Base-by-base conservation (phyloP, 2,113 vertebrate species). In the Phoenicopterus ruber region DNA sequence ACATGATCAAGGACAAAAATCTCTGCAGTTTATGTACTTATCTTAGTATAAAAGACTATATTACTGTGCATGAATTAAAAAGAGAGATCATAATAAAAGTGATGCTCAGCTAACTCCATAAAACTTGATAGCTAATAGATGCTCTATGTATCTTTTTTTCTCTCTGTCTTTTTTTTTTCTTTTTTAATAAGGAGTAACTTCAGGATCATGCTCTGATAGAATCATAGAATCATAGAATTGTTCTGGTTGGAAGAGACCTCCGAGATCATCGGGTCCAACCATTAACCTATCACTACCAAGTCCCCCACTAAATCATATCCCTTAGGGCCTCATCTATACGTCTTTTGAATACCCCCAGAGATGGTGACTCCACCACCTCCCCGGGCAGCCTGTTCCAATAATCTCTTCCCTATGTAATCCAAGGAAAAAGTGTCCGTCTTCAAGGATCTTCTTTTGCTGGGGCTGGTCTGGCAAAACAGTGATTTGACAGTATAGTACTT, bases 1-100 rank as follows among this genome's bases (percentile, higher is more conserved):
- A 46, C 46, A 17, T 38, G 86, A 94, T 85, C 77, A 94, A 94
- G 92, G 78, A 80, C 73, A 93, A 86, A 93, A 86, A 46, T 87
- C 36, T 90, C 52, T 50, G 21, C 55, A 57, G n/a, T 92, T 86
- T 77, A 63, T 83, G 77, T 81, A 26, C 40, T 82, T 89, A 24
- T 46, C 47, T 82, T 86, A 65, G 11, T 47, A 57, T 28, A 61
- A 76, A 93, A 71, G 52, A 52, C 8, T 67, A 1, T 54, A 50
- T 88, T 93, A 69, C 40, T 91, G 11, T 86, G 14, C 4, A 6
- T 81, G 42, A 93, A 82, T 62, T 86, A 40, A 70, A 82, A 46
- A 77, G 34, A 83, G 20, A 40, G 26, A 62, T 63, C 47, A n/a
- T 59, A 62, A 65, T 69, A 74, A 87, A 86, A 86, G 65, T 57